Percentiles rank a stretch among this genome's conserved stretches.
phyloP scores from a whole-genome alignment of 2,113 vertebrate genomes.

The Neopipo cinnamomea region DNA sequence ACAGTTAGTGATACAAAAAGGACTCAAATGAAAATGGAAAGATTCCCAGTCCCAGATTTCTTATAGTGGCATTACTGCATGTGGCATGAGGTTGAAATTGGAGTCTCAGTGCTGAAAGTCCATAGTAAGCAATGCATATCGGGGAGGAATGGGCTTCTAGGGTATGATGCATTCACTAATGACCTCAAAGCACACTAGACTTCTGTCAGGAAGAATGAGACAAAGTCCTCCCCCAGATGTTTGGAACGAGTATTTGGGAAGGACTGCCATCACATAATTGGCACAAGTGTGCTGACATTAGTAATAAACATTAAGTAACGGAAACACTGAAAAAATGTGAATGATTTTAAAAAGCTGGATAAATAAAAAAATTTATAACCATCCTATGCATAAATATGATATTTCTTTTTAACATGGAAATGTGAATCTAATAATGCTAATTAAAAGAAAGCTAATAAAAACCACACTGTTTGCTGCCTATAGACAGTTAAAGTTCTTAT shows the following conservation, averaged over 20 bases:
- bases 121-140: neutral
- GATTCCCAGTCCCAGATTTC: neutral
- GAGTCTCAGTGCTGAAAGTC: neutral
- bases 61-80: neutral
- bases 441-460: constrained; percentile 6
- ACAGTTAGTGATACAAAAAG: neutral
- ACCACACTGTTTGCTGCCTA: neutral
- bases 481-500: neutral
- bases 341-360: constrained; percentile 7
- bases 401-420: neutral
- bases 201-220: neutral
- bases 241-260: neutral
- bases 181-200: neutral
- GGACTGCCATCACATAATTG: neutral
- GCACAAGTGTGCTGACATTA: neutral
- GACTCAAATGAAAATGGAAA: neutral
- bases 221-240: neutral
- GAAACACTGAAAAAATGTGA: neutral
- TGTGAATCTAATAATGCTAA: neutral
- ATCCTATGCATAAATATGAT: neutral
- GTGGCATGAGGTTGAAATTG: neutral
- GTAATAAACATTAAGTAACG: neutral
- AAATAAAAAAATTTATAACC: neutral
- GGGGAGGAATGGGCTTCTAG: neutral
- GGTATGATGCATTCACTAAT: neutral